Base-by-base conservation (phyloP, 2,888 invertebrate genomes). In the Clanis bilineata region DNA sequence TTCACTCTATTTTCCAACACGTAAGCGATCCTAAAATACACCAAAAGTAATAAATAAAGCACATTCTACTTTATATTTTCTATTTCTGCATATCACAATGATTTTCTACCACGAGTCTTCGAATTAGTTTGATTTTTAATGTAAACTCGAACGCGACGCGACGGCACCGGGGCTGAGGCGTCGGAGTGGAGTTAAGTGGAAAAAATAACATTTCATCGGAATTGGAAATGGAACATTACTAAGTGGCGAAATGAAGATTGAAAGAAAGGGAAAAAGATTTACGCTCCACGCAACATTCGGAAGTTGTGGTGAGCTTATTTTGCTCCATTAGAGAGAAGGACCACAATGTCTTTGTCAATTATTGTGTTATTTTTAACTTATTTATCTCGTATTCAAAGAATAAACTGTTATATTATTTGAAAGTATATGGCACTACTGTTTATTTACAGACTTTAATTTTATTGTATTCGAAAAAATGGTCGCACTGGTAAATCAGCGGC, bases 281-380 rank as follows among this genome's bases (percentile, higher is more conserved):
- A 44, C 32, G 23, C n/a, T 58, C n/a, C 22, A 44, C 57, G 23
- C n/a, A 45, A 45, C 25, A 44, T 44, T 44, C 21, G 21, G 44
- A 45, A 12, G 28, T 23, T 47, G 15, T 18, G 5, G 41, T 41
- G 7, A 18, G 9, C 18, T 41, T 41, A 41, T 41, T 41, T 18
- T 41, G 18, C 18, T 41, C 18, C 41, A 41, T 41, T 41, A 41
- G 7, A 7, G 39, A 3, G 15, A 7, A 3, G 15, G 18, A 1
- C 4, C 18, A 41, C 7, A 41, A 41, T 18, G 7, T 18, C 18
- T 41, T 41, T 7, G 18, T 7, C 2, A 18, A 7, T 2, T 6
- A n/a, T 18, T 41, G 2, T 15, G 15, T n/a, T 1, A 39, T 15
- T 39, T 39, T 15, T n/a, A 15, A 39, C n/a, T 39, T 15, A 3